phyloP scores from a whole-genome alignment of 2,113 vertebrate genomes.

The Bubo scandiacus region DNA sequence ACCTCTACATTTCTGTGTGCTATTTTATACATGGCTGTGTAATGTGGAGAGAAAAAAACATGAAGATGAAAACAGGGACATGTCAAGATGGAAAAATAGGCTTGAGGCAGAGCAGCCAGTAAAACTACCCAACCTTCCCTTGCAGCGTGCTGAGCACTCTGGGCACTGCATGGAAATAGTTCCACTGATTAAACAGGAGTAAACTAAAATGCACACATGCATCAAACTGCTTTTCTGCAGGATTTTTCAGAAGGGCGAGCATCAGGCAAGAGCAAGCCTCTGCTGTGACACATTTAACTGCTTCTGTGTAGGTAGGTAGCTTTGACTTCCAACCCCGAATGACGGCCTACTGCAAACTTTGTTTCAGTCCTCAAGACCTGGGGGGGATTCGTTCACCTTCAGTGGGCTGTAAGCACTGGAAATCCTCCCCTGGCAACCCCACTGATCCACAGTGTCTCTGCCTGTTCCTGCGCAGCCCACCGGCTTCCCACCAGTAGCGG shows the following conservation, averaged over 20 bases:
- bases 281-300: background rate
- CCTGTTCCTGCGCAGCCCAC: background rate
- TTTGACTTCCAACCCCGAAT: background rate
- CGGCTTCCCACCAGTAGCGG: fast-evolving
- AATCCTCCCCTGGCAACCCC: background rate
- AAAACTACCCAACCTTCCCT: background rate
- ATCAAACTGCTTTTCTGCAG: background rate
- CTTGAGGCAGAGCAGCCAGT: background rate
- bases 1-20: background rate
- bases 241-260: background rate
- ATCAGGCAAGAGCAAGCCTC: background rate
- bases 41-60: background rate
- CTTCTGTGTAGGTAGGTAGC: background rate
- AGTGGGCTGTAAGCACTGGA: background rate
- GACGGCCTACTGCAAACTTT: background rate
- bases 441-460: background rate
- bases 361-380: background rate
- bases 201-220: background rate
- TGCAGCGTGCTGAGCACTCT: background rate
- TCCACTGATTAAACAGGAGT: background rate
- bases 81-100: background rate
- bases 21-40: background rate
- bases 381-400: background rate
- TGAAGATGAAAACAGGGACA: background rate
- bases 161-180: background rate